Evolutionary conservation across 1,140 invertebrate genomes (phyloP).

Genomic region (Heliconius melpomene): DNA sequence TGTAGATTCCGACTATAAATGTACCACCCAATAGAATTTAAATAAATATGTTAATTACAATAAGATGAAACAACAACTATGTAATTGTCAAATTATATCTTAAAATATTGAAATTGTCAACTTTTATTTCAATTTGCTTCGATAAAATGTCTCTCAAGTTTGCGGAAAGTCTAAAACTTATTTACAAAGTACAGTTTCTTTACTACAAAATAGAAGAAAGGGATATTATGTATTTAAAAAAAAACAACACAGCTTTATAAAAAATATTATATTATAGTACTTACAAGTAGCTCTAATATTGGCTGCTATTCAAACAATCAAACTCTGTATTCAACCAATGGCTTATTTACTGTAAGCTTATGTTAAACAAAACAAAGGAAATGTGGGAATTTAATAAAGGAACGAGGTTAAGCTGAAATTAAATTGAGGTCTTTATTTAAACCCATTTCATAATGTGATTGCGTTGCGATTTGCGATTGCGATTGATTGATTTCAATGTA

Average conservation of each 20-base stretch:
- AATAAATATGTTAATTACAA: too few species aligned
- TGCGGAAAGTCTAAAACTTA: too few species aligned
- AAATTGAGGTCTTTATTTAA: neutral
- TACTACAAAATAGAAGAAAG: too few species aligned
- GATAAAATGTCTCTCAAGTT: too few species aligned
- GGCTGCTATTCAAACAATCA: conserved; percentile 39
- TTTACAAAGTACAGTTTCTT: too few species aligned
- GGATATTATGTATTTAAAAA: too few species aligned
- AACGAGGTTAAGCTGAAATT: conserved; percentile 2
- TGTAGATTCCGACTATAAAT: neutral
- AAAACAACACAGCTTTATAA: neutral
- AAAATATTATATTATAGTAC: neutral
- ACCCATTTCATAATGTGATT: neutral
- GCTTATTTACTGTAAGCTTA: neutral
- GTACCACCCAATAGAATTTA: neutral
- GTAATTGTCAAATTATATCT: too few species aligned
- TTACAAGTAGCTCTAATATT: conserved; percentile 15
- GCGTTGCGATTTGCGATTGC: too few species aligned
- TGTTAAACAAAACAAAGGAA: neutral
- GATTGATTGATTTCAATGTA: neutral
- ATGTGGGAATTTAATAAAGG: neutral
- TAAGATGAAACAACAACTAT: too few species aligned
- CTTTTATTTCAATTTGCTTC: too few species aligned
- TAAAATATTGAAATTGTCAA: too few species aligned
- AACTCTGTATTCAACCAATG: neutral